Evolutionary conservation across 1,140 invertebrate genomes (phyloP).

Genomic region (Parasteatoda tepidariorum): DNA sequence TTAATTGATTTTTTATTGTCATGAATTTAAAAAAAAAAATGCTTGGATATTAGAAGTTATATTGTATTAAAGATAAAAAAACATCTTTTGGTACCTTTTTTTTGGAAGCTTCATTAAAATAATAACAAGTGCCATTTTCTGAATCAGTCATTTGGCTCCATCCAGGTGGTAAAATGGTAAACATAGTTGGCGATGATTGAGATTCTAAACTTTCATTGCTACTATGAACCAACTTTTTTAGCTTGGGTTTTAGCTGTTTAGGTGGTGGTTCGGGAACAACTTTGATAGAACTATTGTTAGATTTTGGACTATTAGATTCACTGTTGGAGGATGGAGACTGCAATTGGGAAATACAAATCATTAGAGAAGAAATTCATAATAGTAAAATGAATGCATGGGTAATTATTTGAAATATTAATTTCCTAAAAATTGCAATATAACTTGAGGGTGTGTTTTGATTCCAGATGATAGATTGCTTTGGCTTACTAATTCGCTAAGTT

Average conservation of each 20-base stretch:
- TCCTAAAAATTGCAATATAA: too few relatives aligned
- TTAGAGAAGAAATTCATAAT: too few relatives aligned
- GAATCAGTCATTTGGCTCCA: slow-evolving; percentile 67
- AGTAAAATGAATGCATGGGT: too few relatives aligned
- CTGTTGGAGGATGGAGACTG: slow-evolving; percentile 43
- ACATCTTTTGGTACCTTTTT: too few relatives aligned
- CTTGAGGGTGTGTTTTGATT: too few relatives aligned
- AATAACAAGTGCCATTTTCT: slow-evolving; percentile 65
- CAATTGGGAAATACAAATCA: background rate
- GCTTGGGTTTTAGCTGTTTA: slow-evolving; percentile 64
- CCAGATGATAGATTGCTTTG: too few relatives aligned
- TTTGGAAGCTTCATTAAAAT: slow-evolving; percentile 65
- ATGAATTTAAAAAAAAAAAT: too few relatives aligned
- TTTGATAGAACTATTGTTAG: background rate
- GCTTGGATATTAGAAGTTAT: too few relatives aligned
- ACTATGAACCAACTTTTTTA: slow-evolving; percentile 55
- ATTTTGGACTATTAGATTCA: slow-evolving; percentile 50
- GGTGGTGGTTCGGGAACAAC: slow-evolving; percentile 62
- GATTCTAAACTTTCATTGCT: slow-evolving; percentile 56
- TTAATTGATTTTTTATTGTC: too few relatives aligned
- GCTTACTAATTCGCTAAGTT: too few relatives aligned
- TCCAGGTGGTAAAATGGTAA: slow-evolving; percentile 63
- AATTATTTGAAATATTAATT: too few relatives aligned
- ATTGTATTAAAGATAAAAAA: too few relatives aligned
- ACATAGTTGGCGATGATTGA: slow-evolving; percentile 40